Evolutionary conservation across 2,797 vertebrate species (phyloP), one percentile per base, ranked within the genome.

Genomic region (Poecilia picta): DNA sequence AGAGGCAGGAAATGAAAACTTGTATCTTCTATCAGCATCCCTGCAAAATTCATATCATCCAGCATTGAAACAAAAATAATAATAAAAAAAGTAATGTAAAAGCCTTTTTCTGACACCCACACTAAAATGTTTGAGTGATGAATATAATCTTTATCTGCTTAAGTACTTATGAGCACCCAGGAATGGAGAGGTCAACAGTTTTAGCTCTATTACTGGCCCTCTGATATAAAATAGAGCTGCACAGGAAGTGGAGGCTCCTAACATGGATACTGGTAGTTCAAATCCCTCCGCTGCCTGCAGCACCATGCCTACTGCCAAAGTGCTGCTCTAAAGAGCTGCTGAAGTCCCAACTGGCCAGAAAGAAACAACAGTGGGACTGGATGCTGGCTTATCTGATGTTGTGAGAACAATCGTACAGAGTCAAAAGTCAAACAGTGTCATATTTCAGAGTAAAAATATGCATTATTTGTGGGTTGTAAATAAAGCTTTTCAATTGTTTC

Each of bases 141-240:
- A 88, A 86, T 84, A 87, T 87, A 87, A 87, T 89, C 89, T 89
- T 89, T 89, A 92, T 91, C 87, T 83, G 80, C 87, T 91, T 89
- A 89, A 89, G 89, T 81, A 88, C 85, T 92, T 87, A 86, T 86
- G 83, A 81, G 87, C 12, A 45, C 77, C 83, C 83, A 88, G 87
- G 74, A 90, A 85, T 8, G 78, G 73, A 76, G 13, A 75, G 90
- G 88, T 91, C 89, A 89, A 83, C 82, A 86, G 86, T 87, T 90
- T 84, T 78, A 81, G 84, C 85, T 85, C 76, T 83, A 86, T 81
- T 76, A 83, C 82, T 81, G 88, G 82, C 82, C 12, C 20, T 88
- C 74, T 84, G 77, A 85, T 83, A 73, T 83, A 73, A 90, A 88
- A 87, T 77, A 81, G 57, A 71, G 83, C 10, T 77, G 81, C 66